Conservation (phyloP, 2,888 invertebrate genomes). For the Drosophila colorata region DNA sequence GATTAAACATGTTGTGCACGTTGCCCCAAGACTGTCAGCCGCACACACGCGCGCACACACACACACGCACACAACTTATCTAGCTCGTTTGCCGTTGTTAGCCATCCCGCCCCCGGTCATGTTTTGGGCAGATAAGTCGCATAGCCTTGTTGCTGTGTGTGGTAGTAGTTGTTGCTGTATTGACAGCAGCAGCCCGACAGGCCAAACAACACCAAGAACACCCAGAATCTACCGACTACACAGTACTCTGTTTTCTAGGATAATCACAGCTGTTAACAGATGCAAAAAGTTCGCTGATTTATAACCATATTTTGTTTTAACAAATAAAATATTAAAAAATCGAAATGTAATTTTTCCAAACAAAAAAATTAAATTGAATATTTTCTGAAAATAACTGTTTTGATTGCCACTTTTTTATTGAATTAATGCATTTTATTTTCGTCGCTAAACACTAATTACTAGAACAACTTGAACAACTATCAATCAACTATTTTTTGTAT, state of each 20-base stretch:
- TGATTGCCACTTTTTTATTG: too few species aligned
- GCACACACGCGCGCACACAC: constrained; percentile 19
- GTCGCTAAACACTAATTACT: too few species aligned
- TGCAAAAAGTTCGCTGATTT: too few species aligned
- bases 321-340: too few species aligned
- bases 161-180: constrained; percentile 40
- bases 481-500: too few species aligned
- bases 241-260: background rate
- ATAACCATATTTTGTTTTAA: too few species aligned
- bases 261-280: too few species aligned
- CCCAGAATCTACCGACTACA: background rate
- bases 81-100: constrained; percentile 34
- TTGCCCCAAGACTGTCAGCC: constrained; percentile 46
- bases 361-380: too few species aligned
- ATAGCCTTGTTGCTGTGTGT: constrained; percentile 45
- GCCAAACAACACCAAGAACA: constrained; percentile 1
- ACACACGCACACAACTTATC: constrained; percentile 39
- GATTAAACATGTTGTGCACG: constrained; percentile 80
- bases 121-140: constrained; percentile 69
- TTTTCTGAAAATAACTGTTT: too few species aligned
- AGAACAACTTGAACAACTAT: too few species aligned
- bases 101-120: constrained; percentile 55
- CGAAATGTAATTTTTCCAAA: too few species aligned
- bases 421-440: too few species aligned
- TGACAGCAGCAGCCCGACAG: constrained; percentile 49